Evolutionary conservation across 2,113 vertebrate species (phyloP), one percentile per base, ranked within the genome.

Genomic region (Tachuris rubrigastra): DNA sequence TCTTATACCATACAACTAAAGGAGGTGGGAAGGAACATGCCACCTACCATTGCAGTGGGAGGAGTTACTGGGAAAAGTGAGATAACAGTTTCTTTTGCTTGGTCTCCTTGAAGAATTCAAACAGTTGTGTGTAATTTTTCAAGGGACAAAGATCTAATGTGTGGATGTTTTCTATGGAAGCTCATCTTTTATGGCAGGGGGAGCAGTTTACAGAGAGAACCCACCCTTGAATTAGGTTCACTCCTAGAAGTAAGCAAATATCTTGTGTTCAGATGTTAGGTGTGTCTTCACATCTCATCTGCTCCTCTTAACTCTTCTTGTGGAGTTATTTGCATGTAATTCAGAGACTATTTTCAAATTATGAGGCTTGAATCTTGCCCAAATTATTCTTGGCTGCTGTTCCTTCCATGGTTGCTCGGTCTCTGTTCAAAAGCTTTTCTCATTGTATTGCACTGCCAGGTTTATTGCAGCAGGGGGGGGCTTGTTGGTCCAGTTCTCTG

Each of bases 371-470:
- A 41, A 41, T 42, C 37, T 63, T 42, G n/a, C 30, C 65, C 23
- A 47, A 6, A 12, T 21, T 21, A 15, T 37, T 71, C 23, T 85
- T 14, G 55, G 28, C 22, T 75, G 13, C 65, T 69, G 3, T 24
- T 74, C 46, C 8, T 87, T 27, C 8, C 3, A 3, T 47, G 5
- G 28, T 41, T 68, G 20, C 42, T 13, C 16, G 42, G 6, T 25
- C 14, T 58, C 1, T 1, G 30, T 12, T 55, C 39, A 31, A 33
- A 80, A 68, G 37, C 33, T 73, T 49, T 72, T 71, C 44, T 69
- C 1, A 0, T 2, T 12, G 27, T 21, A 1, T 71, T 77, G 41
- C 13, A 28, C 2, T 14, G 58, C 41, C 62, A 78, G 77, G 24
- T 79, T 27, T 47, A 16, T 41, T 81, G 82, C 42, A 28, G 23